Evolutionary conservation across 2,797 vertebrate genomes (phyloP), one percentile per base, ranked within the genome.

Genomic region (Parambassis ranga): DNA sequence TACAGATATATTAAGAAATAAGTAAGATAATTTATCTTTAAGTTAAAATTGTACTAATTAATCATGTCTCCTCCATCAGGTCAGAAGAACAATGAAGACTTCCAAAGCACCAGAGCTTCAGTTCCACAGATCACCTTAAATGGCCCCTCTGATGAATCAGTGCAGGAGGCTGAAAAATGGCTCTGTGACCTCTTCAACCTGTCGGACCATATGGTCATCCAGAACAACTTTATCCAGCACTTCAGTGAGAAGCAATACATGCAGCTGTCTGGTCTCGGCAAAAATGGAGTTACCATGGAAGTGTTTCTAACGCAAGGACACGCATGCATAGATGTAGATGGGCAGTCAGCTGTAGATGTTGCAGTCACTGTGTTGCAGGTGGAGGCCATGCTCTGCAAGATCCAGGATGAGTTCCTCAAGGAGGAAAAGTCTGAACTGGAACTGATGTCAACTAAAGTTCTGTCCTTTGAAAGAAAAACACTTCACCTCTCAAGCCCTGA

Each of bases 161-260:
- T 0, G 0, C 1, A 0, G 0, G 94, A 94, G 48, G 95, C 95
- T 28, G 1, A 73, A 2, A 13, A 0, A 0, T 98, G 95, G 95
- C 69, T 94, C 14, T 0, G 0, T 4, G 20, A 13, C 0, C 42
- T 90, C 31, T 11, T 4, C 5, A 0, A 1, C 2, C 0, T 6
- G 7, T 1, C 0, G 0, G 2, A 0, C 10, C 0, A 0, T 0
- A 2, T 71, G 11, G 0, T n/a, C n/a, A 92, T 96, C 78, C 35
- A 26, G 23, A 94, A 96, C 77, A 95, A 94, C 65, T 92, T 87
- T 61, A 86, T 96, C 63, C 76, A 89, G 59, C 87, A 89, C 71
- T 60, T 96, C 0, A 88, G 93, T 2, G 83, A 81, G 43, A 9
- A 53, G 0, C 89, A 97, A 10, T 82, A 91, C 14, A 38, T 36